These are phyloP conservation scores for Stratiolaelaps scimitus DNA, from an alignment of 1,140 invertebrate genomes.

Conservation along the genomic window DNA sequence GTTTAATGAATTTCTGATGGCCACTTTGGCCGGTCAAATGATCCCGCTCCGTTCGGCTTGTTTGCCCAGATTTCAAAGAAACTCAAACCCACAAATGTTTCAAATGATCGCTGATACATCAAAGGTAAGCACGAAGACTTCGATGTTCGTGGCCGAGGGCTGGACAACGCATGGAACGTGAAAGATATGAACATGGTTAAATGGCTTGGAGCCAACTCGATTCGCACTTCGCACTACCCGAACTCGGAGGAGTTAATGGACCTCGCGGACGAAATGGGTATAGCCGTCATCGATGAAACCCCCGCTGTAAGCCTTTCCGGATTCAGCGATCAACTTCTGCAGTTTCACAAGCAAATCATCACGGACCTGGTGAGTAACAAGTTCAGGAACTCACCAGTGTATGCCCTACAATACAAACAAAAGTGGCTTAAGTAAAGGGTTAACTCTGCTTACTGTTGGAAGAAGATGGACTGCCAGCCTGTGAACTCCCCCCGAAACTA, in stretches of 20 bases:
- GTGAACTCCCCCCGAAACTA: background rate
- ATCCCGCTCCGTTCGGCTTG: no score
- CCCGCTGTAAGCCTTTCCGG: constrained; percentile 76
- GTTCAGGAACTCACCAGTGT: no score
- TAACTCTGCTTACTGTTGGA: background rate
- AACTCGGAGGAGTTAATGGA: constrained; percentile 97
- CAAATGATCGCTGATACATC: no score
- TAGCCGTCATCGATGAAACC: constrained; percentile 90
- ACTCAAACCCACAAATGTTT: no score
- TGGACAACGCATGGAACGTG: constrained; percentile 68
- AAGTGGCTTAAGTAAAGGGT: no score
- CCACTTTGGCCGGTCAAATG: no score
- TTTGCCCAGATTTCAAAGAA: no score
- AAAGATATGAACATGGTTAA: constrained; percentile 86
- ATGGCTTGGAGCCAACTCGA: constrained; percentile 89
- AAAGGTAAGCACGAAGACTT: constrained; percentile 15
- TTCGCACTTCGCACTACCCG: constrained; percentile 94
- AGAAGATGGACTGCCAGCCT: no score
- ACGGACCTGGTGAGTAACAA: constrained; percentile 57
- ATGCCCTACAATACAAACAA: no score
- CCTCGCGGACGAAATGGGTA: constrained; percentile 77
- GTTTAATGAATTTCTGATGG: no score
- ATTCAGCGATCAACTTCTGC: constrained; percentile 52
- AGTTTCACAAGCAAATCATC: constrained; percentile 66
- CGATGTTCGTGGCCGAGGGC: constrained; percentile 63